Evolutionary conservation across 2,113 vertebrate genomes (phyloP).

Genomic region (Lontra canadensis): DNA sequence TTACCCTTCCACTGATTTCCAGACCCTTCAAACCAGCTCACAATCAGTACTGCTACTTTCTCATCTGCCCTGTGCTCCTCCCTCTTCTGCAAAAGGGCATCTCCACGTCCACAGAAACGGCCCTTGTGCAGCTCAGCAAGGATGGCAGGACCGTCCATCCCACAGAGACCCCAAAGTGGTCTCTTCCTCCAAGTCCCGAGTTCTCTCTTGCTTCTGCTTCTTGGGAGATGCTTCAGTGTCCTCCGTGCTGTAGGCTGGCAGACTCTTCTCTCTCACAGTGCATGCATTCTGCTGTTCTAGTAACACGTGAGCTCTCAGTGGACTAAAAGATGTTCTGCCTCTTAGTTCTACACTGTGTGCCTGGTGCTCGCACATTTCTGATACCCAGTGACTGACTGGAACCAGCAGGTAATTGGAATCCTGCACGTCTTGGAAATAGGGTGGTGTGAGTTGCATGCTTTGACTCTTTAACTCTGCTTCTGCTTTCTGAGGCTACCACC

Average conservation of each 20-base stretch:
- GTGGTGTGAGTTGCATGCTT: accelerated
- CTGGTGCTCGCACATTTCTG: accelerated
- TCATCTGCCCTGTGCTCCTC: accelerated
- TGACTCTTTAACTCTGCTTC: neutral
- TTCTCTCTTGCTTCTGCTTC: neutral
- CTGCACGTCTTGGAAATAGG: accelerated
- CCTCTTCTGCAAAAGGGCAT: accelerated
- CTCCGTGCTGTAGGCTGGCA: accelerated
- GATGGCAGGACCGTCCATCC: accelerated
- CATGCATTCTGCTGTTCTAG: accelerated
- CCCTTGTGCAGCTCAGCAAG: neutral
- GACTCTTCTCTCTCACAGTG: neutral
- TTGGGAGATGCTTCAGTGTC: too few relatives aligned
- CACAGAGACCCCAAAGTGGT: too few relatives aligned
- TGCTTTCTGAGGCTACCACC: neutral
- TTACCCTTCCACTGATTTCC: neutral
- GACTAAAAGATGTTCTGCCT: accelerated
- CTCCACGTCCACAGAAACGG: accelerated
- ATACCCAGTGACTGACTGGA: accelerated
- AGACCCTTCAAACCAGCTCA: neutral
- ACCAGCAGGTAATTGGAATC: accelerated
- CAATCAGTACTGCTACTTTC: neutral
- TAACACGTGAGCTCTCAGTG: neutral
- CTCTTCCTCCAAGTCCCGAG: neutral
- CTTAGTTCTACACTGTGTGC: accelerated